Conservation (phyloP, 2,113 vertebrate species). For the Aramus guarauna region DNA sequence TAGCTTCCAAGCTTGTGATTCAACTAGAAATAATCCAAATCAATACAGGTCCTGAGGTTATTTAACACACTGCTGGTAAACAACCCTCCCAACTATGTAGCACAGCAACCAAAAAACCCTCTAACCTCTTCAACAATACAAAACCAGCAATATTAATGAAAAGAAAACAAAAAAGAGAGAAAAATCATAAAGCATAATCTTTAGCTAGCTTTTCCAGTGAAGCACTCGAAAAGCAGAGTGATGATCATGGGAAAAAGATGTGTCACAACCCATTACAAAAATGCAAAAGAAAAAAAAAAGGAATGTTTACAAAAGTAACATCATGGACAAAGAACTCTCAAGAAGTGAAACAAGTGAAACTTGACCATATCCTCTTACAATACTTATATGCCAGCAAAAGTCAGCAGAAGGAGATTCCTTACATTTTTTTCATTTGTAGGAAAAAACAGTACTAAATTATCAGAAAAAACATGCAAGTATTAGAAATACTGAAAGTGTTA, state of each 20-base stretch:
- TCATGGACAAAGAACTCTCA: neutral
- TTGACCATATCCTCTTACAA: neutral
- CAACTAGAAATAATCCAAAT: neutral
- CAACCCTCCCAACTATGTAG: neutral
- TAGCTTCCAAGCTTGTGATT: neutral
- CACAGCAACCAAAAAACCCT: neutral
- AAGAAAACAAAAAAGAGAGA: neutral
- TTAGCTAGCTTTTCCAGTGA: neutral
- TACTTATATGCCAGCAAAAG: neutral
- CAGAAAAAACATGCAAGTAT: neutral
- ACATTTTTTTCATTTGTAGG: neutral
- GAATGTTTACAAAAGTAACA: neutral
- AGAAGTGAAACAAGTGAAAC: neutral
- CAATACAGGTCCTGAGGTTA: neutral
- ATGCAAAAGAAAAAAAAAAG: neutral
- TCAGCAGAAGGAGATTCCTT: neutral
- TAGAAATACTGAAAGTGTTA: neutral
- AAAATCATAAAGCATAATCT: neutral
- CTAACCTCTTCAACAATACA: neutral
- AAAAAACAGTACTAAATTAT: neutral
- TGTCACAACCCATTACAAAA: neutral
- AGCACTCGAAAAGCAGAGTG: neutral
- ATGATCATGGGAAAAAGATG: neutral
- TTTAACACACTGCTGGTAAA: neutral
- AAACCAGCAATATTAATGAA: neutral